phyloP scores from a whole-genome alignment of 2,888 invertebrate genomes.

The Euzophera pinguis region DNA sequence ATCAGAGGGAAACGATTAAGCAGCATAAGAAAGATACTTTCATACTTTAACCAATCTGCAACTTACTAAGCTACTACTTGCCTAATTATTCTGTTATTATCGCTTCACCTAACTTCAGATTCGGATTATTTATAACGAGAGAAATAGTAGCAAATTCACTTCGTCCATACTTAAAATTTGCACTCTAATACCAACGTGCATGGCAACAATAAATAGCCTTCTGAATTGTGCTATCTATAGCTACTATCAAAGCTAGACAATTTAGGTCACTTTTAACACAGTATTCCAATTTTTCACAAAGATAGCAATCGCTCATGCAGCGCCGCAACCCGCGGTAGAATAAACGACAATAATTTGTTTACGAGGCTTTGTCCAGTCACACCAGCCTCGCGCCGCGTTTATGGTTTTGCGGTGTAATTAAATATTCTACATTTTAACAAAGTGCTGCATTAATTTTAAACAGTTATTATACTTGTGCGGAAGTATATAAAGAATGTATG shows the following conservation, averaged over 20 bases:
- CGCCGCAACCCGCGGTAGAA: not conserved
- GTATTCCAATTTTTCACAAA: not conserved
- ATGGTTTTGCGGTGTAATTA: not conserved
- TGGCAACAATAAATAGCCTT: no score
- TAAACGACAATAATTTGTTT: conserved; percentile 1
- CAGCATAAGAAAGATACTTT: no score
- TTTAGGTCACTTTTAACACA: not conserved
- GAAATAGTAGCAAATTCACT: no score
- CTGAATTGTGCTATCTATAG: not conserved
- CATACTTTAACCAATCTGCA: no score
- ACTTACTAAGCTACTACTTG: no score
- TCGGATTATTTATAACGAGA: no score
- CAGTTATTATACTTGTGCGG: not conserved
- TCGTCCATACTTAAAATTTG: no score
- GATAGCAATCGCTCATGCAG: conserved; percentile 1
- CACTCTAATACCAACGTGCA: no score
- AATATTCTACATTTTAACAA: not conserved
- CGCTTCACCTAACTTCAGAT: no score
- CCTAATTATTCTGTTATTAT: no score
- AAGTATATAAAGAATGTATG: no score
- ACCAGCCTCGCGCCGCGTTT: not conserved
- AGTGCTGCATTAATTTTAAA: not conserved
- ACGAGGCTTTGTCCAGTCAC: conserved; percentile 1
- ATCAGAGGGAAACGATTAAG: no score
- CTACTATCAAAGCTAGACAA: not conserved